Percentiles rank a stretch among this genome's conserved stretches.
These are phyloP conservation scores for Drosophila rufa DNA, from an alignment of 1,140 invertebrate species.

Conservation along the genomic window DNA sequence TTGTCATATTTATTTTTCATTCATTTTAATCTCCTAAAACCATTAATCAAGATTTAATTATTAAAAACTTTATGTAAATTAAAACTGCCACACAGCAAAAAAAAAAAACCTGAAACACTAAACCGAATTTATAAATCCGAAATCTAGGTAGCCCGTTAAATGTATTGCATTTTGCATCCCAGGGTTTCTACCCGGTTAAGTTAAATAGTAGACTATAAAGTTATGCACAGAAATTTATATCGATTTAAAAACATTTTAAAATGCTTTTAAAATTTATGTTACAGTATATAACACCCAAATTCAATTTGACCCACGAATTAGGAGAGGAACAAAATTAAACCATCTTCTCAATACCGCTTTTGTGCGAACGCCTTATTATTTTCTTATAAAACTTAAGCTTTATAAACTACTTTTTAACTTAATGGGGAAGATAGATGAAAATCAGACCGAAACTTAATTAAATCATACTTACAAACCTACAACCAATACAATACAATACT, in stretches of 20 bases:
- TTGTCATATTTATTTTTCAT: constrained; percentile 4
- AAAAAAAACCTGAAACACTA: constrained; percentile 55
- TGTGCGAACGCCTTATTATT: neutral
- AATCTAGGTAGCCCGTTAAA: constrained; percentile 30
- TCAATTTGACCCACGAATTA: no score
- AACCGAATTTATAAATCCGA: constrained; percentile 66
- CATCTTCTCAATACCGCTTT: neutral
- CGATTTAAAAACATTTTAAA: neutral
- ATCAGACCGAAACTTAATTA: constrained; percentile 3
- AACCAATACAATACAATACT: constrained; percentile 6
- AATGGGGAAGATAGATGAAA: neutral
- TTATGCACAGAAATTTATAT: neutral
- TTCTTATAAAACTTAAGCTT: neutral
- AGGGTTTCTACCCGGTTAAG: neutral
- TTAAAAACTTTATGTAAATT: constrained; percentile 2
- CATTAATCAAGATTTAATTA: neutral
- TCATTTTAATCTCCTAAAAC: neutral
- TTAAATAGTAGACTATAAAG: constrained; percentile 6
- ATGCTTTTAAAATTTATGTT: no score
- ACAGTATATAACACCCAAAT: no score
- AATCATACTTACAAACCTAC: constrained; percentile 7
- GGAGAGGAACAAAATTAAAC: no score
- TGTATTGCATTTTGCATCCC: constrained; percentile 24
- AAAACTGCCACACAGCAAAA: constrained; percentile 28
- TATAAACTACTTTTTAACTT: constrained; percentile 2